Evolutionary conservation across 2,888 invertebrate genomes (phyloP).

Genomic region (Chaetoderma sp.): DNA sequence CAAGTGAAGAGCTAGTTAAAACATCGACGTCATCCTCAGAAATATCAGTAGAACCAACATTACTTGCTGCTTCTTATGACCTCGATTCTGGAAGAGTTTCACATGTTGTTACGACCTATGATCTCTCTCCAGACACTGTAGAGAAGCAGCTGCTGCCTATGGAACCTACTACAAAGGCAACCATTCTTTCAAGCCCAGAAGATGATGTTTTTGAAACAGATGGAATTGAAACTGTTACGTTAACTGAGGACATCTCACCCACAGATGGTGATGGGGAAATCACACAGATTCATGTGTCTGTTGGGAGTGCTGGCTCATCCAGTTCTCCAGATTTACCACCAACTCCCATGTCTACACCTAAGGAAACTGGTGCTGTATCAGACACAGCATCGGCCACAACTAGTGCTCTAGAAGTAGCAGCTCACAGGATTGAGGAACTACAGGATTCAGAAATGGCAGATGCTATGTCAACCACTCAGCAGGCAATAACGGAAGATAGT

Average conservation of each 20-base stretch:
- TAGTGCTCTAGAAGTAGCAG: conserved; percentile 47
- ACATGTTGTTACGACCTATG: conserved; percentile 66
- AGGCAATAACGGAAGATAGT: conserved; percentile 27
- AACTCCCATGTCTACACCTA: conserved; percentile 56
- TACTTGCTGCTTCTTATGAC: conserved; percentile 90
- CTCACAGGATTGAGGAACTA: conserved; percentile 45
- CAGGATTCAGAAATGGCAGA: conserved; percentile 34
- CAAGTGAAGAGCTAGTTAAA: conserved; percentile 60
- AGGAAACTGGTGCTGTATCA: conserved; percentile 32
- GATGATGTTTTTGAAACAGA: conserved; percentile 70
- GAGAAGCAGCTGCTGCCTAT: conserved; percentile 76
- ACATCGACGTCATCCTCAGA: conserved; percentile 79
- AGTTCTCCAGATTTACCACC: conserved; percentile 12
- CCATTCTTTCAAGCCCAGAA: conserved; percentile 68
- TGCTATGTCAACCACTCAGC: too few relatives aligned
- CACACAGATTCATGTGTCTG: conserved; percentile 39
- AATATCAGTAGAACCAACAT: conserved; percentile 83
- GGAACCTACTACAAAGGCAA: conserved; percentile 64
- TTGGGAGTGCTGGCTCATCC: conserved; percentile 27
- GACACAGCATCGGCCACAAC: conserved; percentile 30
- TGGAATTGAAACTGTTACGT: conserved; percentile 47
- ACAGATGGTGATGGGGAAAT: conserved; percentile 31
- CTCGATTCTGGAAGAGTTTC: conserved; percentile 72
- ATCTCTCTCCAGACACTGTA: conserved; percentile 65
- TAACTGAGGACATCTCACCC: conserved; percentile 29